Base-by-base conservation (phyloP, 2,113 vertebrate species). In the Bujurquina vittata region DNA sequence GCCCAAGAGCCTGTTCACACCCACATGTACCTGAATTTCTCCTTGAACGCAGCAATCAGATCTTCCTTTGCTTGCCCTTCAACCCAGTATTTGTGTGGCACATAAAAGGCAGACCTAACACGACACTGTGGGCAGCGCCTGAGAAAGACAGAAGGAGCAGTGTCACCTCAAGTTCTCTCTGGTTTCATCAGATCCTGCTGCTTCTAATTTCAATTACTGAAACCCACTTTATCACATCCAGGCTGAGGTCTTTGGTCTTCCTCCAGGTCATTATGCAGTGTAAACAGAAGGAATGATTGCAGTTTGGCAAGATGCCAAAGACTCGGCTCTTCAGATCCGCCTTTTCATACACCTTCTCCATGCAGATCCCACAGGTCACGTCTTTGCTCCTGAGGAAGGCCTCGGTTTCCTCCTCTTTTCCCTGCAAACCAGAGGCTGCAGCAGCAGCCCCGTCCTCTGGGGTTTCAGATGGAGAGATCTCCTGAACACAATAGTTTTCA, bases 271-370 rank as follows among this genome's bases (percentile, higher is more conserved):
- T 92, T 43, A 97, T 98, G 86, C 97, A 99, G 37, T 95, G 81
- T 85, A 97, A 86, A 75, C 97, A 99, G 90, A 96, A 97, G 0
- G 96, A 58, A 2, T 98, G 98, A 85, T 86, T 93, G 83, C 97
- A 98, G 93, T 96, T 97, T 0, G 97, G 97, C 73, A 98, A 92
- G 91, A 99, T 97, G 57, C 96, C 96, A 4, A 98, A 99, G 18
- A 96, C 75, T 2, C 92, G 58, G 57, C 96, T 89, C 10, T 94
- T 84, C 0, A 61, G 75, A 26, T 92, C 83, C 0, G 77, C 10
- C 87, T 98, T 98, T 87, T 96, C 97, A 2, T 96, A 97, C 58
- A 97, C 96, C n/a, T 95, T 96, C 82, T 98, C 97, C 97, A 98
- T 97, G 93, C 97, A 98, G 94, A 98, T 97, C 14, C 97, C 97